Conservation (phyloP, 2,888 invertebrate species). For the Margaritifera margaritifera region DNA sequence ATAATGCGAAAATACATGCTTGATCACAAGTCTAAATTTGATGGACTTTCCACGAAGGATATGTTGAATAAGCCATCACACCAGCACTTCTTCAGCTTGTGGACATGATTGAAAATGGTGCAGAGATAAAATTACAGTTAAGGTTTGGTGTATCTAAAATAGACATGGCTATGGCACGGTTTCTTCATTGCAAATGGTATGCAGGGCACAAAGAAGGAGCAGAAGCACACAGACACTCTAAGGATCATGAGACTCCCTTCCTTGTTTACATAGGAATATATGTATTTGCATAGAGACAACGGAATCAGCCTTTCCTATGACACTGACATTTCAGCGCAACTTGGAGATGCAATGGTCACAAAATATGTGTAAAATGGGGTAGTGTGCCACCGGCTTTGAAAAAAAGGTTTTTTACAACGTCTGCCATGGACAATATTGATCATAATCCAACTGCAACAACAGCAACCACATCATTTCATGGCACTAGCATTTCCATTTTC, state of each 20-base stretch:
- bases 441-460: constrained; percentile 33
- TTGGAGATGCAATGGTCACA: constrained; percentile 28
- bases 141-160: constrained; percentile 8
- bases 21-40: constrained; percentile 13
- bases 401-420: too few relatives aligned
- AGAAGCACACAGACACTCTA: too few relatives aligned
- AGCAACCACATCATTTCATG: constrained; percentile 24
- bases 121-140: constrained; percentile 19
- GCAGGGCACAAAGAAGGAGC: too few relatives aligned
- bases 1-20: constrained; percentile 27
- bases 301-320: too few relatives aligned
- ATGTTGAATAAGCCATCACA: constrained; percentile 16
- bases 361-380: constrained; percentile 29
- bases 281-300: too few relatives aligned
- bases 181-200: too few relatives aligned
- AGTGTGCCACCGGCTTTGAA: too few relatives aligned
- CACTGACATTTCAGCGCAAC: constrained; percentile 39
- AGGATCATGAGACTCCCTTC: too few relatives aligned
- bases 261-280: too few relatives aligned
- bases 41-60: too few relatives aligned
- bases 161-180: constrained; percentile 17
- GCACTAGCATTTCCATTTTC: constrained; percentile 25
- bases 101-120: constrained; percentile 24
- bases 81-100: constrained; percentile 13
- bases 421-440: too few relatives aligned